These are phyloP conservation scores for Theretra japonica DNA, from an alignment of 2,888 invertebrate species.

Conservation along the genomic window DNA sequence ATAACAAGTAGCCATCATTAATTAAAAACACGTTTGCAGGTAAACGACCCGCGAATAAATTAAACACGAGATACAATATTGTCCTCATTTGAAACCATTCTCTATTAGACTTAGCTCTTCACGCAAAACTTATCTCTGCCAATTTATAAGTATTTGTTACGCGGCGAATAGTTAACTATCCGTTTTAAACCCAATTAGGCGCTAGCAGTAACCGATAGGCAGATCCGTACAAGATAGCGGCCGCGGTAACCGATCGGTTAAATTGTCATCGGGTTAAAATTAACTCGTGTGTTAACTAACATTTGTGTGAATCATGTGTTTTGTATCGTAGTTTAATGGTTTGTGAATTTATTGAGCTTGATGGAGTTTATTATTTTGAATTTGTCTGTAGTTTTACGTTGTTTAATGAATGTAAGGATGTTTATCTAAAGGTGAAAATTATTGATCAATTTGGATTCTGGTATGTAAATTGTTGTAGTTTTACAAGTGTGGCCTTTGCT, in stretches of 20 bases:
- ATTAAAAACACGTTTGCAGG: slow-evolving; percentile 3
- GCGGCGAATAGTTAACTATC: slow-evolving; percentile 11
- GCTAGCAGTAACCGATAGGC: slow-evolving; percentile 20
- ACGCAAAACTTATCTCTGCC: slow-evolving; percentile 1
- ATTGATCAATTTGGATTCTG: too few species aligned
- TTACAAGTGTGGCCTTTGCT: too few species aligned
- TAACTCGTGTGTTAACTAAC: not conserved
- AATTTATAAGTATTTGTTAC: slow-evolving; percentile 19
- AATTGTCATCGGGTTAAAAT: slow-evolving; percentile 20
- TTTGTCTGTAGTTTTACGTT: too few species aligned
- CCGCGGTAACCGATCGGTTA: slow-evolving; percentile 18
- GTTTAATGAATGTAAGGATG: too few species aligned
- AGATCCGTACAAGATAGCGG: slow-evolving; percentile 23
- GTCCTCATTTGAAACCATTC: slow-evolving; percentile 3
- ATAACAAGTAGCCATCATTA: not conserved
- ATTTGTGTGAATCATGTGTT: slow-evolving; percentile 4
- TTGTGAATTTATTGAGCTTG: not conserved
- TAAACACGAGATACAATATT: slow-evolving; percentile 4
- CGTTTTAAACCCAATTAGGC: slow-evolving; percentile 18
- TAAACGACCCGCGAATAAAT: not conserved
- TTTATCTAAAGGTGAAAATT: too few species aligned
- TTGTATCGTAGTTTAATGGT: not conserved
- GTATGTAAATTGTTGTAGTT: too few species aligned
- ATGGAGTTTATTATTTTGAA: too few species aligned
- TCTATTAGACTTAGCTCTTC: not conserved